Conservation (phyloP, 2,113 vertebrate species). For the Anguilla rostrata region DNA sequence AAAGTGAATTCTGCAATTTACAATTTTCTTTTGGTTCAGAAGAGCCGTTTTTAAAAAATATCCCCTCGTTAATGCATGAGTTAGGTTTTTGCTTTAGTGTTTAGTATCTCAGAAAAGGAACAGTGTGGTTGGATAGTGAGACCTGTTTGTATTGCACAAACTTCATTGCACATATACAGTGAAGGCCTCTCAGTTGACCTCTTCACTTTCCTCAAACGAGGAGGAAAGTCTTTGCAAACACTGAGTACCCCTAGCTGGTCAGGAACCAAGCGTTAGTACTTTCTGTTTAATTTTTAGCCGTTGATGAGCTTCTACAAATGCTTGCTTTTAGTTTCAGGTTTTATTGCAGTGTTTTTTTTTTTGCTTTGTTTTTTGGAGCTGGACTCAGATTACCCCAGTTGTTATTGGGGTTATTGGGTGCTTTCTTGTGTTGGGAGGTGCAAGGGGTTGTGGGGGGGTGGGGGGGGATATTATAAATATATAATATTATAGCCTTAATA, state of each 20-base stretch:
- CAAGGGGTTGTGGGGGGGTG: constrained; percentile 22
- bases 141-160: constrained; percentile 49
- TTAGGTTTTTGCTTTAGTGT: constrained; percentile 29
- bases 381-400: constrained; percentile 73
- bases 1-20: not conserved
- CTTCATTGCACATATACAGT: constrained; percentile 29
- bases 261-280: constrained; percentile 59
- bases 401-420: constrained; percentile 17
- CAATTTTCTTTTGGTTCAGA: constrained; percentile 19
- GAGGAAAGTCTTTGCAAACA: constrained; percentile 14
- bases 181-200: constrained; percentile 18
- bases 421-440: too few species aligned
- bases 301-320: constrained; percentile 39
- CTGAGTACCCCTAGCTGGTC: constrained; percentile 44
- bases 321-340: constrained; percentile 47
- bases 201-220: constrained; percentile 13
- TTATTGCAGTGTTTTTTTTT: constrained; percentile 52
- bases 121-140: constrained; percentile 8
- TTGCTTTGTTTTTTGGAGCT: constrained; percentile 71
- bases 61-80: constrained; percentile 17
- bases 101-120: not conserved
- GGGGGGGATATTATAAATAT: constrained; percentile 34
- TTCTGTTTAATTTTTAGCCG: constrained; percentile 37
- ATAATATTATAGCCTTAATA: constrained; percentile 45
- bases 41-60: constrained; percentile 12